Conservation (phyloP, 1,140 invertebrate genomes). For the Trichonephila clavata region DNA sequence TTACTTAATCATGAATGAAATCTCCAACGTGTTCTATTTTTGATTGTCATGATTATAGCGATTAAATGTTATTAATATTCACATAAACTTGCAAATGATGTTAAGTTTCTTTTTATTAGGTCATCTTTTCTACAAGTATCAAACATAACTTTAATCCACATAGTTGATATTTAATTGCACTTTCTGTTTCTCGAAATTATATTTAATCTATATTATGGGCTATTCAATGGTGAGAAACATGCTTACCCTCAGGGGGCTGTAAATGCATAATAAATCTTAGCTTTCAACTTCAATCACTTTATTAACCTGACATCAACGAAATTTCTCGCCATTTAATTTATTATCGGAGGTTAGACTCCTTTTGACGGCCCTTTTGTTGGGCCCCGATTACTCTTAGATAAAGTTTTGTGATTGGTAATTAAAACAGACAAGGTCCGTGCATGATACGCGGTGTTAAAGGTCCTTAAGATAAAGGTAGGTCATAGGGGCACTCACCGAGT, state of each 20-base stretch:
- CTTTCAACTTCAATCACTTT: constrained; percentile 9
- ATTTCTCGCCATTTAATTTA: background rate
- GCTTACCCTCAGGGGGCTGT: background rate
- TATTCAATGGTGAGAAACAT: background rate
- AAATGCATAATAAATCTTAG: constrained; percentile 37
- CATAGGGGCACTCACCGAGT: background rate
- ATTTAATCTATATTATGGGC: too few species aligned
- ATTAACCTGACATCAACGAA: constrained; percentile 17
- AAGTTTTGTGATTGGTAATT: constrained; percentile 55
- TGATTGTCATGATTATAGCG: background rate
- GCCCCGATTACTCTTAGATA: background rate
- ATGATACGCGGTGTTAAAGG: constrained; percentile 56
- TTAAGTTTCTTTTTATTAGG: too few species aligned
- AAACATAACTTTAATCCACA: too few species aligned
- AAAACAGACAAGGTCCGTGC: constrained; percentile 28
- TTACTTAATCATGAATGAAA: background rate
- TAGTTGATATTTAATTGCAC: too few species aligned
- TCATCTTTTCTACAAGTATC: background rate
- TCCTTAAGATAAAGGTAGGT: constrained; percentile 62
- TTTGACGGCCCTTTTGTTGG: background rate
- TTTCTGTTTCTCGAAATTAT: too few species aligned
- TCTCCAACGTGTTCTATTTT: background rate
- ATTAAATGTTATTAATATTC: background rate
- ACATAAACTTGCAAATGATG: background rate
- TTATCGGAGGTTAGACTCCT: background rate